phyloP scores from a whole-genome alignment of 2,888 invertebrate species.

The Parnassius smintheus region DNA sequence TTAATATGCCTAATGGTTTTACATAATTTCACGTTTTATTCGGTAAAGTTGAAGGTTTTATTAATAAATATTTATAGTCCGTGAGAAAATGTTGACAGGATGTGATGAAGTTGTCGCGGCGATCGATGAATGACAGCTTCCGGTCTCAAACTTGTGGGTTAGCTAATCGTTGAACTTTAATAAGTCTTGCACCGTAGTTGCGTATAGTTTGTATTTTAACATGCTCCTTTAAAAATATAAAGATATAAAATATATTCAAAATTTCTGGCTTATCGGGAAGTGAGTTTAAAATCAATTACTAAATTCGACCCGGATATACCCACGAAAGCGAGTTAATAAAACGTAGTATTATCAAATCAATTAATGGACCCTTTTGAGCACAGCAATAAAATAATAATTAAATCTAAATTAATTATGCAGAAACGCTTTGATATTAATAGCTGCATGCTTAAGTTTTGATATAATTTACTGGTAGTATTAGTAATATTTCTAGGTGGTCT shows the following conservation, averaged over 20 bases:
- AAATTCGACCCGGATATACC: no score
- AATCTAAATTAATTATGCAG: not conserved
- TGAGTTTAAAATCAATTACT: no score
- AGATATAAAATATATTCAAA: no score
- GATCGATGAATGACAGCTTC: slow-evolving; percentile 59
- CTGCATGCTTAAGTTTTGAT: no score
- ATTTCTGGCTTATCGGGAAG: no score
- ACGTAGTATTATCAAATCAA: slow-evolving; percentile 21
- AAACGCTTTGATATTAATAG: not conserved
- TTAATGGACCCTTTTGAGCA: not conserved
- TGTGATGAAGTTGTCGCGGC: slow-evolving; percentile 59
- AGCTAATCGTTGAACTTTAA: slow-evolving; percentile 37
- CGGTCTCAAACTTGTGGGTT: slow-evolving; percentile 48
- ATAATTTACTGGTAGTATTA: no score
- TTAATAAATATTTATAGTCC: slow-evolving; percentile 24
- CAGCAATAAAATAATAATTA: slow-evolving; percentile 18
- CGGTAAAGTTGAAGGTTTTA: slow-evolving; percentile 22
- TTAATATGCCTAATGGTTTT: not conserved
- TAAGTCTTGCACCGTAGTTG: slow-evolving; percentile 28
- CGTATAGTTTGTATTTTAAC: slow-evolving; percentile 8
- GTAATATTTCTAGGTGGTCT: no score
- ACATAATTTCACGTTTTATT: slow-evolving; percentile 15
- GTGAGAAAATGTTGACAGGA: slow-evolving; percentile 52
- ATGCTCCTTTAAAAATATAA: not conserved
- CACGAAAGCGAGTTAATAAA: no score